Base-by-base conservation (phyloP, 2,113 vertebrate genomes). In the Hypomesus transpacificus region DNA sequence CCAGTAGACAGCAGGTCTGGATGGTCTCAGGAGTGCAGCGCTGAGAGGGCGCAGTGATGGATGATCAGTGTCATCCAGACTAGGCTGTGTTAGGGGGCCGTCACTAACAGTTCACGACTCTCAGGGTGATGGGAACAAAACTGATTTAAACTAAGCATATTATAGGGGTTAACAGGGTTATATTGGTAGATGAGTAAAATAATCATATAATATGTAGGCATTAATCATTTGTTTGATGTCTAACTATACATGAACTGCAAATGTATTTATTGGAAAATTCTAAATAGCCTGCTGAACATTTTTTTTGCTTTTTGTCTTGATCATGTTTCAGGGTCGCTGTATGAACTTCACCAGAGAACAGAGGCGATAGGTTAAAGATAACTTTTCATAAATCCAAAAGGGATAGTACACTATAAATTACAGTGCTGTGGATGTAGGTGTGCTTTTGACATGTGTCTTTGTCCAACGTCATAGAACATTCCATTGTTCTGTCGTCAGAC, bases 331-430 rank as follows among this genome's bases (percentile, higher is more conserved):
- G 91, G 90, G 91, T 1, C 90, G 91, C 78, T 92, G 91, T 78
- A 88, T 92, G 28, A 90, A 90, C 84, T 91, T 92, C 87, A 90
- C 87, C 60, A 79, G 90, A 76, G 85, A 89, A 80, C 87, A 84
- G 54, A 84, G 62, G 76, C 80, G 65, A 39, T 90, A 82, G 86
- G 2, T 28, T 28, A 65, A 34, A 74, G 39, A 39, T 9, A 22
- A 18, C 31, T 46, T 65, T 3, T 20, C 8, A 17, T 17, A 2
- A 39, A 2, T 9, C 39, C 39, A 13, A 11, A 46, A 46, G 39
- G 39, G 39, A 46, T 46, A 46, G 39, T 11, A 13, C 39, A 46
- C 39, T 46, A 7, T 34, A 26, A 26, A 26, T 26, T 26, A 26
- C 24, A 26, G 31, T 34, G 31, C 31, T 34, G 31, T 34, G 31